Conservation (phyloP, 2,113 vertebrate genomes). For the Oriolus oriolus region DNA sequence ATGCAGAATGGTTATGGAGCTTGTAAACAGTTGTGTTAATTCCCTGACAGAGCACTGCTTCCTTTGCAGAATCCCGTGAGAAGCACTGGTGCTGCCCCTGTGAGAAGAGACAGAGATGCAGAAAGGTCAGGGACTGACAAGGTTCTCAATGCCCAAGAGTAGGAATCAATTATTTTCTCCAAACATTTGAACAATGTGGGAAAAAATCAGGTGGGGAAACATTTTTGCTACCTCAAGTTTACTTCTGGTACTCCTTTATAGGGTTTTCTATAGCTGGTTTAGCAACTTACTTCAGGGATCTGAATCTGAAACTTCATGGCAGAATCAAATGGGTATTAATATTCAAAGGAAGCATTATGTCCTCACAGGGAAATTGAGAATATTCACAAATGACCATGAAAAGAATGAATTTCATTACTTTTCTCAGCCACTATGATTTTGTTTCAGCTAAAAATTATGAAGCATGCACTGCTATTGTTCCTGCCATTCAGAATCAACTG, state of each 20-base stretch:
- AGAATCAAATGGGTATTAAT: background rate
- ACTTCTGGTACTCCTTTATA: background rate
- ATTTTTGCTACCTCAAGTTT: background rate
- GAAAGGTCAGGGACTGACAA: background rate
- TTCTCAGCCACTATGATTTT: conserved; percentile 30
- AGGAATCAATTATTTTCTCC: background rate
- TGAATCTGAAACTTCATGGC: background rate
- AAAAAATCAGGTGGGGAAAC: background rate
- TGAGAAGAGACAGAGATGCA: background rate
- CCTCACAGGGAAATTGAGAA: background rate
- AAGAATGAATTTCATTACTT: conserved; percentile 44
- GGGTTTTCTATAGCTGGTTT: background rate
- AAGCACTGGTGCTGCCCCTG: background rate
- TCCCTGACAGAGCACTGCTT: background rate
- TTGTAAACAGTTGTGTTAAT: background rate
- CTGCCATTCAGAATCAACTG: conserved; percentile 35
- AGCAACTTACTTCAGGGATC: background rate
- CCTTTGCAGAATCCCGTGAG: accelerated
- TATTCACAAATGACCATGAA: conserved; percentile 45
- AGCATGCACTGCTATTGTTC: conserved; percentile 42
- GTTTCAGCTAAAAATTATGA: conserved; percentile 49
- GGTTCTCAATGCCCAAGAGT: background rate
- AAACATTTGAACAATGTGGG: background rate
- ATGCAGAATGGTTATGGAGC: background rate
- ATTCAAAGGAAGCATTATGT: conserved; percentile 23